Evolutionary conservation across 2,888 invertebrate genomes (phyloP).

Genomic region (Tuta absoluta): DNA sequence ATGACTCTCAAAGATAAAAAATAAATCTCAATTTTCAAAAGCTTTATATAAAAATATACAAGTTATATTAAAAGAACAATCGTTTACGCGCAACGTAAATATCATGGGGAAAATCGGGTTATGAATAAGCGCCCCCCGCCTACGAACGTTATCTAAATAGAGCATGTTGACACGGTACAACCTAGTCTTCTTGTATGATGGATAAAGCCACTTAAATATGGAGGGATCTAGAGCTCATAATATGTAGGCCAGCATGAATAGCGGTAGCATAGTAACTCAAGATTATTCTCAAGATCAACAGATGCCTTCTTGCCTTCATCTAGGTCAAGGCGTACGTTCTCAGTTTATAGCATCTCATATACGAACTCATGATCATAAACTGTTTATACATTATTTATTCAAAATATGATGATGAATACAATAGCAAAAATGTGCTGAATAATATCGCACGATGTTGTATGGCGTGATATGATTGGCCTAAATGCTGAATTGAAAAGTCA

Average conservation of each 20-base stretch:
- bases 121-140: not conserved
- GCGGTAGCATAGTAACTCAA: conserved; percentile 6
- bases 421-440: not conserved
- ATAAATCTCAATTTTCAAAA: no score
- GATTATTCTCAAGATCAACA: conserved; percentile 27
- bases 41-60: no score
- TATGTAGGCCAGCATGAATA: conserved; percentile 20
- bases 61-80: no score
- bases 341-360: conserved; percentile 18
- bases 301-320: conserved; percentile 39
- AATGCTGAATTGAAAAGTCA: conserved; percentile 1
- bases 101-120: not conserved
- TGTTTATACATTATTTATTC: not conserved
- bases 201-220: conserved; percentile 15
- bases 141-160: conserved; percentile 15
- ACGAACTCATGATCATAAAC: not conserved
- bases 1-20: no score
- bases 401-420: not conserved
- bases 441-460: not conserved
- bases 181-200: not conserved
- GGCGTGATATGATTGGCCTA: conserved; percentile 3
- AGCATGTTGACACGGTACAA: not conserved
- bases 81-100: no score
- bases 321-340: conserved; percentile 54
- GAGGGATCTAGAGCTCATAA: conserved; percentile 7